Base-by-base conservation (phyloP, 2,888 invertebrate species). In the Andrena trimmerana region DNA sequence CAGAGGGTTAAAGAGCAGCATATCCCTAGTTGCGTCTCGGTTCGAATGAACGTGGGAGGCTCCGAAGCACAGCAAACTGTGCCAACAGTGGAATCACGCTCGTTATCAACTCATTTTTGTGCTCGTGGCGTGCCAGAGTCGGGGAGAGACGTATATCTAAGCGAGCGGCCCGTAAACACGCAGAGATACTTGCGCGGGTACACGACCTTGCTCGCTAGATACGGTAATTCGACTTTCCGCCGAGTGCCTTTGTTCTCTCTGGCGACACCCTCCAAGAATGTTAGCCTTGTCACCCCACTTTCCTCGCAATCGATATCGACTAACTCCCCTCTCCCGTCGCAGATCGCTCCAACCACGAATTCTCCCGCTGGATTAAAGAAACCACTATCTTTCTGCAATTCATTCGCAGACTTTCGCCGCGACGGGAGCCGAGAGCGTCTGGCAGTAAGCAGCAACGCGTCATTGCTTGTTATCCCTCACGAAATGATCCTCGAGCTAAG, bases 251-350 rank as follows among this genome's bases (percentile, higher is more conserved):
- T 91, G 89, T 90, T 90, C 88, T 78, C 69, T 72, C 81, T 82
- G 86, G 88, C 84, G 87, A 86, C 86, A 89, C 89, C 90, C 90
- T 88, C 88, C 71, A 63, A 81, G 88, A 88, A 89, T 90, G 90
- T 90, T 89, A 90, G 89, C 89, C 89, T 90, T 89, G 91, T 90
- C 90, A 90, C 89, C 91, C 90, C 89, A 60, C 77, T 71, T 67
- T 42, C 71, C 50, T 52, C n/a, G 36, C 59, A 66, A 77, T 77
- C 77, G 71, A 77, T 77, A 77, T 66, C 70, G 54, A 33, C 33
- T 4, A 50, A 16, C 57, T 16, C 42, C 13, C 27, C n/a, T 6
- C 8, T 2, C 54, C 2, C 63, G 13, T 24, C 24, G 5, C 36
- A 4, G 24, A 62, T 42, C 63, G n/a, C 27, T 16, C 36, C 57